phyloP scores from a whole-genome alignment of 1,140 invertebrate genomes.

The Hylyphantes graminicola region DNA sequence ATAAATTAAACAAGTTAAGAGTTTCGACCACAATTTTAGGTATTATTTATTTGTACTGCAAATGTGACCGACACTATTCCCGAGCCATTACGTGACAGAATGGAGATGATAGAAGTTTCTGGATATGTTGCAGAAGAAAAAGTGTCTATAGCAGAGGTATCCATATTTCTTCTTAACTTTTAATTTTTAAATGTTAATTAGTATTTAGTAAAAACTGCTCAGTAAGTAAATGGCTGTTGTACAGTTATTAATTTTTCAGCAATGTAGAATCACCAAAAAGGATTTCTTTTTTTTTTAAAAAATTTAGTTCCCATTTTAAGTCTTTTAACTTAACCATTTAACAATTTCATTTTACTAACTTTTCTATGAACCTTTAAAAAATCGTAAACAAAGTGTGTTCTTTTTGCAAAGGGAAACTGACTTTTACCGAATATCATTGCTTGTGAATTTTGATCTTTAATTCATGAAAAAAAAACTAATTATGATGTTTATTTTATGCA shows the following conservation, averaged over 20 bases:
- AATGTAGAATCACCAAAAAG: not conserved
- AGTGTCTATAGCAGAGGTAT: constrained; percentile 85
- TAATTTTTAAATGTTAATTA: not conserved
- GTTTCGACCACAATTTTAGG: constrained; percentile 67
- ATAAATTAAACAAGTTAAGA: no score
- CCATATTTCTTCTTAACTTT: not conserved
- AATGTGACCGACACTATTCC: constrained; percentile 97
- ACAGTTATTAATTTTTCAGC: not conserved
- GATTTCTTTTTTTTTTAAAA: no score
- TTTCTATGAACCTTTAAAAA: no score
- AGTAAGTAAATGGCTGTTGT: not conserved
- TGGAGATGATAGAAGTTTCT: constrained; percentile 99
- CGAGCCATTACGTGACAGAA: constrained; percentile 94
- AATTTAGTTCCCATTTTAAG: no score
- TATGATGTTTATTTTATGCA: no score
- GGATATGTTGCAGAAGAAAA: constrained; percentile 99
- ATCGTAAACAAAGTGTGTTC: no score
- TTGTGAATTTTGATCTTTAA: no score
- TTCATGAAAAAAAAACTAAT: no score
- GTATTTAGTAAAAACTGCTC: not conserved
- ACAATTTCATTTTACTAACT: no score
- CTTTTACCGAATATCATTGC: no score
- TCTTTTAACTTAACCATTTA: no score
- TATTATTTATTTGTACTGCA: constrained; percentile 97
- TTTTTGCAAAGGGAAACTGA: no score